Evolutionary conservation across 1,140 invertebrate species (phyloP).

Genomic region (Lasaia peninsularis): DNA sequence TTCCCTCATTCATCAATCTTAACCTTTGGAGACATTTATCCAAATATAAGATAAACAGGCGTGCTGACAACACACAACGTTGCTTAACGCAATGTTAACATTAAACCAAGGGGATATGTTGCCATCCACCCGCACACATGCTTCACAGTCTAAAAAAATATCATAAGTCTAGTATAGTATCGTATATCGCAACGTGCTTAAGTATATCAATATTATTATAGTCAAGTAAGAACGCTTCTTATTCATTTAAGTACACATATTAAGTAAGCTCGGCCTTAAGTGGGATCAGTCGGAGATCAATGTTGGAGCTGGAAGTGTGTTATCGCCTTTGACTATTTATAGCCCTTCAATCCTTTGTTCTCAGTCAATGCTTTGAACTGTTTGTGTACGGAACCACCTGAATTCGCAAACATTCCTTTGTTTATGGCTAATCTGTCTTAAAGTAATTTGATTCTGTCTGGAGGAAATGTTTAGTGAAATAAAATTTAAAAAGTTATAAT

Average conservation of each 20-base stretch:
- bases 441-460: conserved; percentile 10
- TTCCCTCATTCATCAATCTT: too few relatives aligned
- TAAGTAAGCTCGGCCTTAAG: neutral
- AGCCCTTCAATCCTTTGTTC: conserved; percentile 26
- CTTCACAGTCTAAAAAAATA: too few relatives aligned
- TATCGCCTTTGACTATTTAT: conserved; percentile 26
- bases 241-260: neutral
- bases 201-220: neutral
- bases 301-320: conserved; percentile 13
- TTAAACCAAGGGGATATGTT: too few relatives aligned
- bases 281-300: conserved; percentile 14
- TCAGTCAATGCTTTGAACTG: conserved; percentile 31
- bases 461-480: neutral
- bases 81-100: too few relatives aligned
- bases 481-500: neutral
- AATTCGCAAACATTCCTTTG: conserved; percentile 36
- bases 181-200: neutral
- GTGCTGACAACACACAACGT: too few relatives aligned
- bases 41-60: too few relatives aligned
- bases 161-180: too few relatives aligned
- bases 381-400: conserved; percentile 32
- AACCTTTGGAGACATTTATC: too few relatives aligned
- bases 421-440: conserved; percentile 14
- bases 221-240: neutral
- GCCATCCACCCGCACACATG: too few relatives aligned